phyloP scores from a whole-genome alignment of 2,797 vertebrate genomes.

The Peromyscus aztecus region DNA sequence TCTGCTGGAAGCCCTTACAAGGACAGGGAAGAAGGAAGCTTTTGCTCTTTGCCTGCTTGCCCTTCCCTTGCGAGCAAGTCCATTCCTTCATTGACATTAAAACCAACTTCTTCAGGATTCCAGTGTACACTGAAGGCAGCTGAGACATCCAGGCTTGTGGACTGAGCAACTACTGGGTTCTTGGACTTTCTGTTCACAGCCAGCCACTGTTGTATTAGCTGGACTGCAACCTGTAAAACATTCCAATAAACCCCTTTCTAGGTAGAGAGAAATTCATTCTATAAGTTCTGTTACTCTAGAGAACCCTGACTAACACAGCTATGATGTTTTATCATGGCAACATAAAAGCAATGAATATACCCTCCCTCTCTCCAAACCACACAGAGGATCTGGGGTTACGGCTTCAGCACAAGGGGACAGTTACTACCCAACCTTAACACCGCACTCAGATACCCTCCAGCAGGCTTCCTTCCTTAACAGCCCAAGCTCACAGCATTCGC shows the following conservation, averaged over 20 bases:
- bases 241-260: neutral
- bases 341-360: neutral
- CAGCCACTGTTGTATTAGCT: neutral
- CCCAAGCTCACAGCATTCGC: rapidly evolving
- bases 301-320: neutral
- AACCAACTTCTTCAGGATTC: neutral
- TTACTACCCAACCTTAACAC: rapidly evolving
- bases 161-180: neutral
- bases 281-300: neutral
- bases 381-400: neutral
- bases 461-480: neutral
- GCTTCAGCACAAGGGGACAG: rapidly evolving
- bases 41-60: neutral
- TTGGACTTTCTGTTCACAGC: neutral
- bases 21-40: neutral
- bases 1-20: neutral
- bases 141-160: neutral
- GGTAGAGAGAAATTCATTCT: neutral
- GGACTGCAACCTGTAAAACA: neutral
- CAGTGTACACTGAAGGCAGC: neutral
- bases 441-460: rapidly evolving
- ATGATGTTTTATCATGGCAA: neutral
- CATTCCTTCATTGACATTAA: neutral
- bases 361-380: neutral
- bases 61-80: neutral